Evolutionary conservation across 2,888 invertebrate species (phyloP).

Genomic region (Xanthia togata): DNA sequence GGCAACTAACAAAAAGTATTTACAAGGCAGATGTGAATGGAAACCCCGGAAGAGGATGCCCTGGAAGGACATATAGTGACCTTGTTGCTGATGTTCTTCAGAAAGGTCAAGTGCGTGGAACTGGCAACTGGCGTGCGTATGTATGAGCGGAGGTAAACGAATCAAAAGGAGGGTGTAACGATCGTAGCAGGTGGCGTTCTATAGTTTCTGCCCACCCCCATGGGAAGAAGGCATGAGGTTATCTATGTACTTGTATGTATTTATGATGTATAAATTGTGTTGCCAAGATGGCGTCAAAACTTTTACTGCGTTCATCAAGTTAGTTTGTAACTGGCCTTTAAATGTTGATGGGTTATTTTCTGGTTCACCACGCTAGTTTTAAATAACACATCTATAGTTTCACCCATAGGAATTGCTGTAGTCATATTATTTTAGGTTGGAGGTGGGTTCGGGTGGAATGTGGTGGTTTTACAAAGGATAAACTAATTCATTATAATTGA

Average conservation of each 20-base stretch:
- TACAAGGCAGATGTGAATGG: too few species aligned
- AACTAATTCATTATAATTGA: neutral
- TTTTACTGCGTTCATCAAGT: neutral
- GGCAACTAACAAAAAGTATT: too few species aligned
- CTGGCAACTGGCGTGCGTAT: neutral
- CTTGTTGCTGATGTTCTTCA: too few species aligned
- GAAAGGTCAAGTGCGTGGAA: neutral
- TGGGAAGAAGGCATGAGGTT: too few species aligned
- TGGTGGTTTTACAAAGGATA: too few species aligned
- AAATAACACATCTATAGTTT: too few species aligned
- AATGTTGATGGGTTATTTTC: neutral
- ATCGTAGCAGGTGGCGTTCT: neutral
- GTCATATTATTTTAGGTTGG: neutral
- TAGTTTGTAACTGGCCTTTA: neutral
- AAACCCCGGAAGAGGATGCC: too few species aligned
- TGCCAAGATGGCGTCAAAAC: neutral
- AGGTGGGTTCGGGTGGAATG: too few species aligned
- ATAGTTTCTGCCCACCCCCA: neutral
- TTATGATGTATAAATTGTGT: neutral
- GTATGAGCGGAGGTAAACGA: neutral
- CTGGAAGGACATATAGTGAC: too few species aligned
- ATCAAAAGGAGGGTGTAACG: neutral
- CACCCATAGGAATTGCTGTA: neutral
- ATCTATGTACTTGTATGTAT: neutral
- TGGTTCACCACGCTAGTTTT: neutral